Evolutionary conservation across 2,797 vertebrate species (phyloP).

Genomic region (Steatocranus sp.): DNA sequence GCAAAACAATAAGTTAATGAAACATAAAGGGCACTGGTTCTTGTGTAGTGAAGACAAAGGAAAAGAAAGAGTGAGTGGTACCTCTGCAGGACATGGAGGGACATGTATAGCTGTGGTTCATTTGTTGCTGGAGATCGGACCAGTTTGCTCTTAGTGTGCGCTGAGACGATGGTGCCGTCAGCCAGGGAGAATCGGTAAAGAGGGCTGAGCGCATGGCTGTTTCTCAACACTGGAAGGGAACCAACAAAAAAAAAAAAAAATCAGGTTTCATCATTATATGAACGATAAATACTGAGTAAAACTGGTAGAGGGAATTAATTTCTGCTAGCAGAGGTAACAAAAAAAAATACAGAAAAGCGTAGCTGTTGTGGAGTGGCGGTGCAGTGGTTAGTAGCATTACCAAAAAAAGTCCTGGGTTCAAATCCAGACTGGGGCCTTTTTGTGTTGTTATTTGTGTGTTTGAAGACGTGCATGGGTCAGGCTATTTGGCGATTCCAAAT

Average conservation of each 20-base stretch:
- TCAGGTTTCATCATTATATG: not conserved
- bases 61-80: conserved; percentile 40
- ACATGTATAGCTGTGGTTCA: conserved; percentile 95
- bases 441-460: not conserved
- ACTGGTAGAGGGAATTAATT: rapidly evolving
- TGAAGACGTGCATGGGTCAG: not conserved
- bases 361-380: rapidly evolving
- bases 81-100: conserved; percentile 95
- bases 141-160: conserved; percentile 96
- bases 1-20: not conserved
- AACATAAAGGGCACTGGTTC: not conserved
- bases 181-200: conserved; percentile 93
- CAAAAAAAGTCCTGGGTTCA: not conserved
- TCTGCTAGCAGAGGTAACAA: not conserved
- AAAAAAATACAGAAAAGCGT: not conserved
- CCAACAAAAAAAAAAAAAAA: not conserved
- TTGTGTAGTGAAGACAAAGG: not conserved
- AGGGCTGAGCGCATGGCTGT: conserved; percentile 87
- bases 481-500: not conserved
- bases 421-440: not conserved
- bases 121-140: conserved; percentile 86
- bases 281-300: rapidly evolving
- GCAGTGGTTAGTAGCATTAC: not conserved
- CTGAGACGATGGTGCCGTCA: conserved; percentile 89
- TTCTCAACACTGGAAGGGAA: conserved; percentile 81